These are phyloP conservation scores for Oceanodroma leucorhoa DNA, from an alignment of 2,797 vertebrate species.

Conservation along the genomic window DNA sequence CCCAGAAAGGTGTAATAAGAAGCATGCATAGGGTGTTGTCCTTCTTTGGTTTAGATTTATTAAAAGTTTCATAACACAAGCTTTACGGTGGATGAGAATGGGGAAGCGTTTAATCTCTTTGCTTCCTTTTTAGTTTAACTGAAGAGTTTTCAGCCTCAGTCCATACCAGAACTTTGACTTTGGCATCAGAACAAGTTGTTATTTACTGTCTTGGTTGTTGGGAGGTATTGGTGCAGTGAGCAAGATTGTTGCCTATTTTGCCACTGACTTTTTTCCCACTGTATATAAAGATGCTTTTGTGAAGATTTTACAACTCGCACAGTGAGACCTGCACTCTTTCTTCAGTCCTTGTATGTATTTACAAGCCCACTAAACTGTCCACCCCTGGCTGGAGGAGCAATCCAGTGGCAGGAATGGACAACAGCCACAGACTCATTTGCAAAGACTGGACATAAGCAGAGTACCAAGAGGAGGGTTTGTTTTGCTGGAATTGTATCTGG, in stretches of 20 bases:
- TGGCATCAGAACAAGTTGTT: background rate
- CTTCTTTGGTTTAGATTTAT: background rate
- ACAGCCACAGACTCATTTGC: background rate
- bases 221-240: background rate
- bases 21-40: background rate
- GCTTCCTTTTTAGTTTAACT: background rate
- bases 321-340: background rate
- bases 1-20: background rate
- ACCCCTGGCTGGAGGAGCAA: background rate
- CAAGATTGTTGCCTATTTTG: background rate
- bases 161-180: background rate
- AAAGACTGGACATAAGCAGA: background rate
- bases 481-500: background rate
- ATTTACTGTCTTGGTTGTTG: background rate
- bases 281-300: background rate
- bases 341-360: background rate
- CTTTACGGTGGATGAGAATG: background rate
- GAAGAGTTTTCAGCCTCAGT: background rate
- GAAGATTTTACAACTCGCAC: background rate
- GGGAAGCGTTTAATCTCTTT: background rate
- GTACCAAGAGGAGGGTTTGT: background rate
- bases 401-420: background rate
- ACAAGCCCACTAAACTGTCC: background rate
- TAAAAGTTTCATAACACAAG: background rate
- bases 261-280: background rate